phyloP scores from a whole-genome alignment of 2,888 invertebrate species.

The Chloromyia formosa region DNA sequence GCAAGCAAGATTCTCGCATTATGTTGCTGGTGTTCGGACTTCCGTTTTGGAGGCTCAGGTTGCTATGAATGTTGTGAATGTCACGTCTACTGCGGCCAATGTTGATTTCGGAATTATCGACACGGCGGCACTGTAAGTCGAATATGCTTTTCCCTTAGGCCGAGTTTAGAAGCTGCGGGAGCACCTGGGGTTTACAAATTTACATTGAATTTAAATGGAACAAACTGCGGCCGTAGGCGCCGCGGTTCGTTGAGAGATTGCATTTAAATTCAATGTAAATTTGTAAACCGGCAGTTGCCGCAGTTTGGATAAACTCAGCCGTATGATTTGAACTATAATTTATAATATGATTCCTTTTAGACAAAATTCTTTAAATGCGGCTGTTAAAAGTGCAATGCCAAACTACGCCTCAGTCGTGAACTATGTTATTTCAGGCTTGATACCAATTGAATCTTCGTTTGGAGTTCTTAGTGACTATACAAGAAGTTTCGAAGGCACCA shows the following conservation, averaged over 20 bases:
- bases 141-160: not conserved
- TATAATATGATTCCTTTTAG: not conserved
- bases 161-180: too few relatives aligned
- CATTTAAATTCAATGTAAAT: too few relatives aligned
- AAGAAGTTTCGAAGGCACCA: not conserved
- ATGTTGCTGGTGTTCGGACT: constrained; percentile 17
- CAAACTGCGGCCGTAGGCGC: not conserved
- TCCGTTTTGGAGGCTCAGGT: not conserved
- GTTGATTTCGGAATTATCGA: not conserved
- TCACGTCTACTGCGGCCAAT: not conserved
- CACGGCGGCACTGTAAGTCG: not conserved
- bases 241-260: too few relatives aligned
- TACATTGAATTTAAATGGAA: too few relatives aligned
- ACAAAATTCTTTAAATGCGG: not conserved
- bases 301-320: too few relatives aligned
- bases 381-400: constrained; percentile 4
- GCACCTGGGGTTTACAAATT: too few relatives aligned
- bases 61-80: not conserved
- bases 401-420: not conserved
- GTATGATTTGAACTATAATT: not conserved
- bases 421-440: not conserved
- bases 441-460: not conserved
- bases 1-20: constrained; percentile 5
- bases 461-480: not conserved
- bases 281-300: too few relatives aligned